Conservation (phyloP, 2,797 vertebrate genomes). For the Notolabrus celidotus region DNA sequence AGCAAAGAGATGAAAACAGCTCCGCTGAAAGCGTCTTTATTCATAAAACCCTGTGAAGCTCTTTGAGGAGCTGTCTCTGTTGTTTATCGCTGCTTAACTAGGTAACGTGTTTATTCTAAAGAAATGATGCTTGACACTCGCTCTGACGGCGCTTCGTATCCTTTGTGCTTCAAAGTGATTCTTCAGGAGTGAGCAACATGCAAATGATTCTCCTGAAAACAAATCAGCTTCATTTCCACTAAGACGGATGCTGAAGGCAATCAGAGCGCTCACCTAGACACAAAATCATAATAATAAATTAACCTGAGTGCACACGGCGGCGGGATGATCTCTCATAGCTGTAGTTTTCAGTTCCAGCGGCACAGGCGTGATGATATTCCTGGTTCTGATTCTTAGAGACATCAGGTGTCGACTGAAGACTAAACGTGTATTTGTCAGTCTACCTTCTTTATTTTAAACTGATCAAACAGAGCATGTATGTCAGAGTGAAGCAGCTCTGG, state of each 20-base stretch:
- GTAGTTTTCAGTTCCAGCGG: conserved; percentile 52
- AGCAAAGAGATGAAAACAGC: neutral
- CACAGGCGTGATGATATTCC: conserved; percentile 61
- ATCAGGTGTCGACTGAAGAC: conserved; percentile 36
- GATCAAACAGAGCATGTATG: too few relatives aligned
- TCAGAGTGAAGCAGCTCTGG: neutral
- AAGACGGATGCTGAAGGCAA: conserved; percentile 44
- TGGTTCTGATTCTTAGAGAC: conserved; percentile 57
- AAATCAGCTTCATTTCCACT: conserved; percentile 50
- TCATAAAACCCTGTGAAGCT: neutral
- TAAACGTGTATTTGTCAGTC: too few relatives aligned
- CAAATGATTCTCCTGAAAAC: conserved; percentile 1
- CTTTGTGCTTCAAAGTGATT: conserved; percentile 16
- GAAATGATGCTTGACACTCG: conserved; percentile 41
- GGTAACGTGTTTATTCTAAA: conserved; percentile 18
- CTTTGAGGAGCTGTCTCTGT: neutral
- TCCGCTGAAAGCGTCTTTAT: neutral
- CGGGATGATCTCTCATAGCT: conserved; percentile 18
- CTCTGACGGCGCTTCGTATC: conserved; percentile 50
- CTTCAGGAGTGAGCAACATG: conserved; percentile 16
- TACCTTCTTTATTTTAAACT: too few relatives aligned
- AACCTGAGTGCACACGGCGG: conserved; percentile 46
- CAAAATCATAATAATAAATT: conserved; percentile 22
- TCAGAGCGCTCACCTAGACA: conserved; percentile 18
- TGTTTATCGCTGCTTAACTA: conserved; percentile 13